Percentiles rank a stretch among this genome's conserved stretches.
Conservation (phyloP, 2,113 vertebrate genomes). For the Xerus inauris region DNA sequence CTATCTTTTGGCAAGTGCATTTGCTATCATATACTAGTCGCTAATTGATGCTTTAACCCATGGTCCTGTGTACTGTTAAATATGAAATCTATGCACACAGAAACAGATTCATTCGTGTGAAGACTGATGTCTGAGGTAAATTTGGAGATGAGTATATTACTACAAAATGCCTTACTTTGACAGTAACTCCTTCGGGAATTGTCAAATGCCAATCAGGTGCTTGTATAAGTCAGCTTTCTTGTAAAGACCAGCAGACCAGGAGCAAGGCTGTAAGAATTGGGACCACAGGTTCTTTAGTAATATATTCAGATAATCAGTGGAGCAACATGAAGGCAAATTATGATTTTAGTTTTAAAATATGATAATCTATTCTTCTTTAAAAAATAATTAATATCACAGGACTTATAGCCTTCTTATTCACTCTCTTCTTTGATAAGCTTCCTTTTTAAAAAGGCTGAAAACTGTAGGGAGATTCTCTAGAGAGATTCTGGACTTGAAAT, state of each 20-base stretch:
- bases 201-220: conserved; percentile 48
- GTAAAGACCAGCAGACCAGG: background rate
- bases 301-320: conserved; percentile 60
- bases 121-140: background rate
- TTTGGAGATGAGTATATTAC: conserved; percentile 60
- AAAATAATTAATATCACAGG: conserved; percentile 63
- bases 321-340: conserved; percentile 53
- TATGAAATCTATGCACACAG: background rate
- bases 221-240: conserved; percentile 55
- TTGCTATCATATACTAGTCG: background rate
- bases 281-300: conserved; percentile 39
- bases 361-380: conserved; percentile 69
- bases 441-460: background rate
- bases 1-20: background rate
- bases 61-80: conserved; percentile 15
- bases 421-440: conserved; percentile 45
- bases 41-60: conserved; percentile 6
- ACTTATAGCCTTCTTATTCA: conserved; percentile 53
- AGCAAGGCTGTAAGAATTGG: background rate
- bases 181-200: conserved; percentile 44
- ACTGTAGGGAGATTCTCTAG: background rate
- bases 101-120: background rate
- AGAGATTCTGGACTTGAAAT: conserved; percentile 46
- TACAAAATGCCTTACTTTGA: conserved; percentile 54
- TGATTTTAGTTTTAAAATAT: conserved; percentile 74